Evolutionary conservation across 1,140 invertebrate genomes (phyloP), one percentile per base, ranked within the genome.

Genomic region (Dreissena polymorpha): DNA sequence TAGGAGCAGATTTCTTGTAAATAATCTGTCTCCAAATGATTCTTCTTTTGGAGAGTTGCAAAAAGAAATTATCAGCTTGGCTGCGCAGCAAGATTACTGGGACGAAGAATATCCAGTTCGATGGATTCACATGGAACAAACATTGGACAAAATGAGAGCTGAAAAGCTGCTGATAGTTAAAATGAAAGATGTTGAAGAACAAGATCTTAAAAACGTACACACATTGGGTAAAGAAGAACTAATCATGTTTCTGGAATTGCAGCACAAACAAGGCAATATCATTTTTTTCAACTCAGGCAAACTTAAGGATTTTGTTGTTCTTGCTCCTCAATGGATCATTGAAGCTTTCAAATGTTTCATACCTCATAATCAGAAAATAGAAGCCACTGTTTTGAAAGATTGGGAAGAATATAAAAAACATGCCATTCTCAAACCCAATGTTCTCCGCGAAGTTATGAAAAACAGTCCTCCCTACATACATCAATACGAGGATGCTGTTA

Each of bases 281-380:
- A 18, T 78, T 16, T 69, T 55, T 21, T 78, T 53, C 55, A 65
- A 78, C 25, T 69, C 76, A 69, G 64, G 53, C 12, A 3, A 53
- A 16, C 51, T 78, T 8, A 16, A 78, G 23, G 39, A 78, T 8
- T 70, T 18, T 60, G 51, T 78, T 14, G 69, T 78, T 14, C 39
- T 78, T 10, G 51, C 76, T 57, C 76, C 76, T 25, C 64, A 78
- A 50, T 78, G 76, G 76, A 78, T 78, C 12, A 78, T 78, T 78
- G 76, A 70, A 53, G 76, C 76, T 8, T 78, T 78, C 14, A 78
- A 51, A 29, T 78, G 76, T 57, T 78, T 78, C 23, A 60, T 78
- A 55, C n/a, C 65, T 55, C 65, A 78, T 57, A 50, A 78, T 69
- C 64, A 64, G 14, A 69, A 29, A 51, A 18, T 23, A 60, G 57